Evolutionary conservation across 2,888 invertebrate species (phyloP), one percentile per base, ranked within the genome.

Genomic region (Polymixis lichenea): DNA sequence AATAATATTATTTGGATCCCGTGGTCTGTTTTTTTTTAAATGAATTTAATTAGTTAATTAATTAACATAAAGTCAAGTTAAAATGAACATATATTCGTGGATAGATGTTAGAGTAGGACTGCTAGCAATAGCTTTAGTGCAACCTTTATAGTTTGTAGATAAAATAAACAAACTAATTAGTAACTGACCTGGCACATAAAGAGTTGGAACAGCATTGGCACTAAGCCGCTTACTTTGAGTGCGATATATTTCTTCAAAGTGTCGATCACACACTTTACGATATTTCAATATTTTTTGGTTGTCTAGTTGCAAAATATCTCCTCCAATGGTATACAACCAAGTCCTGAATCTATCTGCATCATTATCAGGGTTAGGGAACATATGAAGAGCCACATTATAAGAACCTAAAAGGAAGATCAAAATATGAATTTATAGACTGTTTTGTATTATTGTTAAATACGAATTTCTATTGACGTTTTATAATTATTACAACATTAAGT

Each of bases 301-400:
- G 51, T 53, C 66, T 22, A 53, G 11, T 51, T 53, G 28, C 66
- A 66, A 51, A 32, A 66, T 66, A 19, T 66, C 51, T 51, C 51
- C 66, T 66, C 28, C 66, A 51, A 66, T 66, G 51, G 51, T 51
- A 66, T 66, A 66, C 51, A 66, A 53, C 51, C 22, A 66, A 28
- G 65, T 66, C n/a, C 53, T 32, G 8, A 66, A 66, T 22, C 65
- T 22, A 66, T 66, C 65, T 66, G 65, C 51, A 66, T 66, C 65
- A 66, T 66, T 51, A 22, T 28, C 65, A 66, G 65, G 66, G 49
- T 53, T 32, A 66, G 53, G 53, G 19, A 55, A 67, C 38, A 32
- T 53, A 38, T 55, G 38, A 17, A 55, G 67, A 38, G 53, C n/a
- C 53, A 55, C 32, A 38, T 53, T 22, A n/a, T 67, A 38, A 53